These are phyloP conservation scores for Helleia helle DNA, from an alignment of 2,888 invertebrate species.

Conservation along the genomic window DNA sequence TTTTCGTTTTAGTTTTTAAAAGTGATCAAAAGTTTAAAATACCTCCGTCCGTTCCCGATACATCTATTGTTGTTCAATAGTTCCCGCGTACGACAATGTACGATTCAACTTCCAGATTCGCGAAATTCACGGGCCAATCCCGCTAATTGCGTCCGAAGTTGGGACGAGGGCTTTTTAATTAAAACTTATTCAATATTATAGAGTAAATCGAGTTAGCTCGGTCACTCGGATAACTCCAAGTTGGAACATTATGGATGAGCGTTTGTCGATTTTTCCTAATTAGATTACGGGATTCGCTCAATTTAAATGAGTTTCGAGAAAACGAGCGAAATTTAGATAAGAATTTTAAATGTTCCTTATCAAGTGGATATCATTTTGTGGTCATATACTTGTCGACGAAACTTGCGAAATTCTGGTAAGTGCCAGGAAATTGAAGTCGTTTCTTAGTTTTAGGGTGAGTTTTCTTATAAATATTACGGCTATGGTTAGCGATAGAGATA, in stretches of 20 bases:
- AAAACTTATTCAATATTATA: conserved; percentile 66
- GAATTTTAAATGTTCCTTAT: too few relatives aligned
- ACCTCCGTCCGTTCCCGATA: neutral
- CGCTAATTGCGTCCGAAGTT: conserved; percentile 55
- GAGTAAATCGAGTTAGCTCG: conserved; percentile 36
- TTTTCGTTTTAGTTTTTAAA: too few relatives aligned
- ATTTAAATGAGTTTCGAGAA: conserved; percentile 14
- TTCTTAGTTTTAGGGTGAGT: too few relatives aligned
- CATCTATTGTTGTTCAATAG: neutral
- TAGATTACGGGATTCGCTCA: conserved; percentile 19
- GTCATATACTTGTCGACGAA: too few relatives aligned
- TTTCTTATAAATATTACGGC: too few relatives aligned
- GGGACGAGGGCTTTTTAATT: conserved; percentile 55
- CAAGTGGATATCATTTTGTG: too few relatives aligned
- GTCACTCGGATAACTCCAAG: conserved; percentile 33
- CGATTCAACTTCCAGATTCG: conserved; percentile 18
- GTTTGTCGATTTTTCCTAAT: conserved; percentile 27
- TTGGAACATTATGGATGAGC: conserved; percentile 32
- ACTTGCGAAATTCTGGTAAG: too few relatives aligned
- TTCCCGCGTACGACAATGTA: neutral
- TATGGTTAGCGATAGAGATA: too few relatives aligned
- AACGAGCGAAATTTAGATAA: too few relatives aligned
- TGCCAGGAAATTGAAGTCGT: too few relatives aligned
- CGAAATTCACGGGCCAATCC: conserved; percentile 36
- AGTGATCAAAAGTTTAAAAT: too few relatives aligned